Percentiles rank a stretch among this genome's conserved stretches.
phyloP scores from a whole-genome alignment of 2,113 vertebrate species.

The Leuciscus idus region DNA sequence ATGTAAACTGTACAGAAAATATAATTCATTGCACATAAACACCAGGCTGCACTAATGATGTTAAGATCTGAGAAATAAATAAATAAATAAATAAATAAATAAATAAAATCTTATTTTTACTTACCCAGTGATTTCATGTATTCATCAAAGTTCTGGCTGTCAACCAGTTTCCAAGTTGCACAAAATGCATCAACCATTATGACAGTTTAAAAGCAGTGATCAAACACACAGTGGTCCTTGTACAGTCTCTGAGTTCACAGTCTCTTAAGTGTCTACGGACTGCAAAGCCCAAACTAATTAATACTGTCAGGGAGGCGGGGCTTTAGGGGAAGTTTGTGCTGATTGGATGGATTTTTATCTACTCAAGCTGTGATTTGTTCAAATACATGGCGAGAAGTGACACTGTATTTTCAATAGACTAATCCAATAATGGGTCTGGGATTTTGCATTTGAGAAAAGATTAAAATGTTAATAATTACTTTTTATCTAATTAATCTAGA shows the following conservation, averaged over 20 bases:
- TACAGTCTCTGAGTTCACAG: background rate
- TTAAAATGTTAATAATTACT: too few relatives aligned
- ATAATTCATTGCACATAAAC: background rate
- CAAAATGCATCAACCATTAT: constrained; percentile 95
- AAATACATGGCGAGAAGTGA: constrained; percentile 60
- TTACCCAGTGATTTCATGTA: constrained; percentile 95
- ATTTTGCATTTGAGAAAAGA: constrained; percentile 14
- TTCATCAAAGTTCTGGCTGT: constrained; percentile 97
- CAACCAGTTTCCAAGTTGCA: constrained; percentile 91
- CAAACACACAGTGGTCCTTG: background rate
- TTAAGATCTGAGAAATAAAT: background rate
- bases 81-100: background rate
- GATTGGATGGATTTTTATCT: constrained; percentile 60
- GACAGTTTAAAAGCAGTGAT: constrained; percentile 37
- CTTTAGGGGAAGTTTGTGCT: constrained; percentile 23
- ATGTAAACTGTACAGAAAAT: background rate
- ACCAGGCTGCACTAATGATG: background rate
- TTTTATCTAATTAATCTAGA: background rate
- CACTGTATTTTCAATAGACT: constrained; percentile 47
- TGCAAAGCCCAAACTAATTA: constrained; percentile 54
- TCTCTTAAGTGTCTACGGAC: constrained; percentile 15
- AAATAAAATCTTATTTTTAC: constrained; percentile 47
- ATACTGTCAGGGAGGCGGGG: constrained; percentile 58
- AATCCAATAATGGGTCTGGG: constrained; percentile 56
- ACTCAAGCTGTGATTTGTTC: constrained; percentile 60